phyloP scores from a whole-genome alignment of 1,140 invertebrate species.

The Drosophila arizonae region DNA sequence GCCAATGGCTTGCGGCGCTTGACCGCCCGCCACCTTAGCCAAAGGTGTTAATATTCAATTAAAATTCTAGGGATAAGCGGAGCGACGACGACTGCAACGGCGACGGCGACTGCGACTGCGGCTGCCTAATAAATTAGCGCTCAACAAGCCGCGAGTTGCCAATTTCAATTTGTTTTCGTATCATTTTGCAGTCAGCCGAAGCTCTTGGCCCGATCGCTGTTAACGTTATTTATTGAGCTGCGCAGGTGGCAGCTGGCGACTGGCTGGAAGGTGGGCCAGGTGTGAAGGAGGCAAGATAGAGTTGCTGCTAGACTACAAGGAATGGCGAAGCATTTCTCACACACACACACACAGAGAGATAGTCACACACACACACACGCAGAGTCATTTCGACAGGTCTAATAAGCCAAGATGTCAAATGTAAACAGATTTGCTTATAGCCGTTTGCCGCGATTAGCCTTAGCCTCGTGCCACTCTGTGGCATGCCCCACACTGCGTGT shows the following conservation, averaged over 20 bases:
- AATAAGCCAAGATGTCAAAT: slow-evolving; percentile 32
- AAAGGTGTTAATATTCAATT: slow-evolving; percentile 81
- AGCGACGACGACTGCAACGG: background rate
- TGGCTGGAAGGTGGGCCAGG: slow-evolving; percentile 26
- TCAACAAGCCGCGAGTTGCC: slow-evolving; percentile 70
- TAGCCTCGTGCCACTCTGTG: slow-evolving; percentile 37
- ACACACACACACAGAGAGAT: background rate
- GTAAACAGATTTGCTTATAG: background rate
- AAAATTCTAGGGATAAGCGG: slow-evolving; percentile 68
- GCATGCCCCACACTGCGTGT: slow-evolving; percentile 43
- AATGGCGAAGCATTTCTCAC: slow-evolving; percentile 14
- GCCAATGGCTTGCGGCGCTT: slow-evolving; percentile 60
- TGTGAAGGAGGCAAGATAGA: slow-evolving; percentile 15
- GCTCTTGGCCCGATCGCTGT: background rate
- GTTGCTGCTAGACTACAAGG: slow-evolving; percentile 1
- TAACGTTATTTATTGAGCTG: slow-evolving; percentile 67
- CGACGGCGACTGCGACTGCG: slow-evolving; percentile 32
- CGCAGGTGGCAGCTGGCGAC: slow-evolving; percentile 59
- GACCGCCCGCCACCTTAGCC: slow-evolving; percentile 53
- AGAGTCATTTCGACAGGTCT: background rate
- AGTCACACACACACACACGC: background rate
- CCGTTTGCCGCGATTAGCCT: background rate
- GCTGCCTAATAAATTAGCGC: slow-evolving; percentile 70
- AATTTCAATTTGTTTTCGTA: slow-evolving; percentile 80
- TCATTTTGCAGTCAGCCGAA: slow-evolving; percentile 51